These are phyloP conservation scores for Aphis gossypii DNA, from an alignment of 1,140 invertebrate species.

Conservation along the genomic window DNA sequence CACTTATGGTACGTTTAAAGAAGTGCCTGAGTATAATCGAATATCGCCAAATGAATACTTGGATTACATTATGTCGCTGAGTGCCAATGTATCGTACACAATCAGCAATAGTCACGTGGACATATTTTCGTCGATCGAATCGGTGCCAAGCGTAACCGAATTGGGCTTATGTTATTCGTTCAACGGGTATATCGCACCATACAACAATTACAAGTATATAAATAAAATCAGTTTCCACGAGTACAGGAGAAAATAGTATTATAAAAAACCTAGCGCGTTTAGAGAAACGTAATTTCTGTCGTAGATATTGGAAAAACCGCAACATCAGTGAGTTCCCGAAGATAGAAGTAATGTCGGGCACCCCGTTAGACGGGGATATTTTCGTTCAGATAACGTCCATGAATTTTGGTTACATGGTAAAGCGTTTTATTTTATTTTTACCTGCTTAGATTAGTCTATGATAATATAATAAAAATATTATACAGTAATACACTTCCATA, in stretches of 20 bases:
- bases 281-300: background rate
- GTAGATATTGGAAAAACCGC: conserved; percentile 62
- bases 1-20: conserved; percentile 69
- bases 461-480: background rate
- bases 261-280: background rate
- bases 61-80: conserved; percentile 65
- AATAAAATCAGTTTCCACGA: background rate
- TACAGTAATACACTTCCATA: accelerated
- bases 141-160: conserved; percentile 68
- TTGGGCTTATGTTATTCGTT: conserved; percentile 73
- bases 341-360: conserved; percentile 67
- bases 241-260: background rate
- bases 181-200: conserved; percentile 71
- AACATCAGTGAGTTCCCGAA: conserved; percentile 61
- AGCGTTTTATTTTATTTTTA: background rate
- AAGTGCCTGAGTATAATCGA: conserved; percentile 65
- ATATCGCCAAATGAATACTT: conserved; percentile 68
- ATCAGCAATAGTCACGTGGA: conserved; percentile 61
- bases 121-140: background rate
- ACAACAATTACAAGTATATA: conserved; percentile 69
- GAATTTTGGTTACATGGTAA: conserved; percentile 70
- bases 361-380: conserved; percentile 74
- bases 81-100: conserved; percentile 58
- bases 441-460: background rate
- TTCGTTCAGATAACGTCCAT: conserved; percentile 76